Evolutionary conservation across 1,140 invertebrate species (phyloP), one percentile per base, ranked within the genome.

Genomic region (Pararge aegeria): DNA sequence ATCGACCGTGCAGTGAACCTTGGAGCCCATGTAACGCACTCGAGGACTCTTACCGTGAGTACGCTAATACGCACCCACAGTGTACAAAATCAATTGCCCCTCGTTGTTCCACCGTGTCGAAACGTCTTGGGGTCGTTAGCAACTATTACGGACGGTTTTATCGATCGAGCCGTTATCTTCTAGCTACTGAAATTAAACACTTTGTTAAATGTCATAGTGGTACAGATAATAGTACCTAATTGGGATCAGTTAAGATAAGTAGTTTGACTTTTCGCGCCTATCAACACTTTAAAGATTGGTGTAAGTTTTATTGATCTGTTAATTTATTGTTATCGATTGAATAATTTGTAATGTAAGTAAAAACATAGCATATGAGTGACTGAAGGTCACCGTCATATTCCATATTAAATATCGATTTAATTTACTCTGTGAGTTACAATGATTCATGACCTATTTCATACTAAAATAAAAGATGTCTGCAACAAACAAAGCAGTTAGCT

Each of bases 11-110:
- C 76, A 72, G 75, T 76, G 75, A 70, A 58, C 70, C 68, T 58
- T 63, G 70, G 73, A 64, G 72, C 78, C 70, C 78, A 81, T 85
- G 84, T 82, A 76, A 85, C 70, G 63, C 68, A 69, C 57, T 75
- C 60, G 61, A 75, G 64, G 64, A 66, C 55, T 38, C 34, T 50
- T 61, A 64, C 71, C 68, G 83, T 89, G 68, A 89, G 82, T 89
- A 81, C 63, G 46, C 30, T 38, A 46, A 38, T 60, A 68, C 55
- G 49, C 49, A 51, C 49, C 56, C 38, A 9, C 7, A 29, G 27
- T 53, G 38, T 40, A 54, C 60, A 65, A 59, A 68, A 57, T 68
- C 58, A 70, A 73, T 73, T 67, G 66, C 60, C 50, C 34, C 46
- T 44, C 57, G 7, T n/a, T 48, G 27, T 57, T 49, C 24, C 18